These are phyloP conservation scores for Bothrops jararaca DNA, from an alignment of 2,113 vertebrate genomes.

Conservation along the genomic window DNA sequence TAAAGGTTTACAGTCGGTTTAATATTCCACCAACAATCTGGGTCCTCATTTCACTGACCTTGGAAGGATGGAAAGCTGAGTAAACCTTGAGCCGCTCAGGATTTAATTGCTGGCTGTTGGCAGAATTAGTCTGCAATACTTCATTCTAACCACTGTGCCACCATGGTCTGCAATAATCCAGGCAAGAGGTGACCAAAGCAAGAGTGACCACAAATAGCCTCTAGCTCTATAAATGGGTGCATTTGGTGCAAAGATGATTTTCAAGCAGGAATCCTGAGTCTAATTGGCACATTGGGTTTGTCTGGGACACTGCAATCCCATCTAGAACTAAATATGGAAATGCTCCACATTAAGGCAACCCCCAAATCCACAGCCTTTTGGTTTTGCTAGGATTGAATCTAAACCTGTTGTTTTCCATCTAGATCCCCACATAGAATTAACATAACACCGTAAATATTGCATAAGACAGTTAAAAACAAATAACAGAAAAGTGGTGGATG, in stretches of 20 bases:
- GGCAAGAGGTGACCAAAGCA: background rate
- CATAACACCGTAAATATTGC: background rate
- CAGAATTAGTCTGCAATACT: no score
- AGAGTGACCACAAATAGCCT: background rate
- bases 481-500: background rate
- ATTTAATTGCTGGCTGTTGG: no score
- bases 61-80: no score
- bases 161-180: background rate
- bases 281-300: background rate
- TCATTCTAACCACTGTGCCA: no score
- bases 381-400: background rate
- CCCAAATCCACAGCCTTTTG: background rate
- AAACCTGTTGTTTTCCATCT: background rate
- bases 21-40: no score
- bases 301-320: background rate
- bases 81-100: no score
- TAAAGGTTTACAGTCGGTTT: no score
- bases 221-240: background rate
- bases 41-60: no score
- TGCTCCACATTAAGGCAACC: background rate
- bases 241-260: background rate
- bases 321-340: background rate
- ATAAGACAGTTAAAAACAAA: background rate
- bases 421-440: background rate
- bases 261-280: background rate